Evolutionary conservation across 1,140 invertebrate genomes (phyloP), one percentile per base, ranked within the genome.

Genomic region (Whitmania pigra): DNA sequence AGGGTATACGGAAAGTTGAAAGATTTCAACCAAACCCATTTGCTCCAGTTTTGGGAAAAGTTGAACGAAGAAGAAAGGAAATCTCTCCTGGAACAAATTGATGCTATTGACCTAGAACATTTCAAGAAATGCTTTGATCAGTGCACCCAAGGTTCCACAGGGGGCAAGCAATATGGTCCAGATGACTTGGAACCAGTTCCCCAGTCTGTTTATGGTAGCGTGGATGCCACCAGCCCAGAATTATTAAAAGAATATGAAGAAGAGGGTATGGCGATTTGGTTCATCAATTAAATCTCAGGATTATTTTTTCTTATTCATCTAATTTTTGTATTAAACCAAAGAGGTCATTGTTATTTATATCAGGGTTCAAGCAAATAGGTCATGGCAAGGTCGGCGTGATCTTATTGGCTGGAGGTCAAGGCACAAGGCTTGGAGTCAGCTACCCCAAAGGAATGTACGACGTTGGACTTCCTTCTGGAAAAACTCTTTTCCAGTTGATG

Each of bases 391-490:
- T 96, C n/a, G 94, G 89, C 74, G 92, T 95, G 53, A 80, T 98
- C 54, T 82, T 89, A 71, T 82, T 89, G 79, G 89, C 88, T 72
- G 89, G 89, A 74, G 90, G 90, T 67, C 91, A 90, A 81, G 90
- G 90, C 67, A 99, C 94, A 3, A 85, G 97, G 70, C 85, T 99
- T 0, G 97, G 96, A 17, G 94, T 96, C 0, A 84, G 86, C 53
- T 89, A 93, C 78, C 96, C 97, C 0, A 99, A 99, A 85, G 97
- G 96, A 71, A 97, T 98, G 92, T 97, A 90, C 78, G 86, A 93
- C 79, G 90, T 99, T 72, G 91, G 89, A 7, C 83, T 99, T 43
- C 91, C 91, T 2, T 97, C 93, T 1, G 84, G 84, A 15, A 96
- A 97, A 81, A 91, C 90, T 0, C 83, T 99, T 0, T 97, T 94